Conservation (phyloP, 2,888 invertebrate species). For the Timandra comae region DNA sequence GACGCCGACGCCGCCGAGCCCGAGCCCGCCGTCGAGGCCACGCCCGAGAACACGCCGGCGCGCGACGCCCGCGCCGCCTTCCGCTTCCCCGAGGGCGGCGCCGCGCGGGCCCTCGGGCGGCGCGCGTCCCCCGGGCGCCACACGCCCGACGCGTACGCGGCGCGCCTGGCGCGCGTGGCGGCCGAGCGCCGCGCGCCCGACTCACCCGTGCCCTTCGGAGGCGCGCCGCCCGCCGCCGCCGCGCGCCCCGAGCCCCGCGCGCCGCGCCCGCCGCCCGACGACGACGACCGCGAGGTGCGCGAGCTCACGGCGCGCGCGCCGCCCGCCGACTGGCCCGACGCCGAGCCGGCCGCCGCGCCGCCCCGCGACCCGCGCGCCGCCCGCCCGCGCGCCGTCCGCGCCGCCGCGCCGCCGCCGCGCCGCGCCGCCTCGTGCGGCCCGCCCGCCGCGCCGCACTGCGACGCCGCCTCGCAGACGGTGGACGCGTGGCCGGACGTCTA, state of each 20-base stretch:
- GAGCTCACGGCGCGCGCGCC: conserved; percentile 62
- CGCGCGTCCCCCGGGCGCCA: conserved; percentile 47
- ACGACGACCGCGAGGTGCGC: conserved; percentile 47
- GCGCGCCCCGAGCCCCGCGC: conserved; percentile 39
- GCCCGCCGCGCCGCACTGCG: conserved; percentile 9
- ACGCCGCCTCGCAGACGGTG: conserved; percentile 78
- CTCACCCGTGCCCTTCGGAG: conserved; percentile 64
- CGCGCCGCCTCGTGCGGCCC: conserved; percentile 16
- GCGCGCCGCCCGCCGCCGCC: conserved; percentile 52
- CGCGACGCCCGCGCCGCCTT: conserved; percentile 76
- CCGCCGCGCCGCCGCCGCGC: conserved; percentile 15
- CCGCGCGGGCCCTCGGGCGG: conserved; percentile 74
- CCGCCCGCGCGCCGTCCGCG: conserved; percentile 14
- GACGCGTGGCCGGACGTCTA: conserved; percentile 83
- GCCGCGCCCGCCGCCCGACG: conserved; percentile 41
- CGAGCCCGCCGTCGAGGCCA: conserved; percentile 92
- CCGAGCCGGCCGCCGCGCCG: conserved; percentile 21
- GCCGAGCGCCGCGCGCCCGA: conserved; percentile 64
- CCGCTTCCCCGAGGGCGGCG: conserved; percentile 78
- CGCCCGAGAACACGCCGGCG: conserved; percentile 91
- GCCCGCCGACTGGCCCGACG: conserved; percentile 23
- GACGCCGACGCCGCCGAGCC: conserved; percentile 71
- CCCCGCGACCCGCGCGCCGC: conserved; percentile 15
- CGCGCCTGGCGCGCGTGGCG: conserved; percentile 65
- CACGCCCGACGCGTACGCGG: conserved; percentile 41